These are phyloP conservation scores for Poeciliopsis gracilis DNA, from an alignment of 2,797 vertebrate genomes.

Conservation along the genomic window DNA sequence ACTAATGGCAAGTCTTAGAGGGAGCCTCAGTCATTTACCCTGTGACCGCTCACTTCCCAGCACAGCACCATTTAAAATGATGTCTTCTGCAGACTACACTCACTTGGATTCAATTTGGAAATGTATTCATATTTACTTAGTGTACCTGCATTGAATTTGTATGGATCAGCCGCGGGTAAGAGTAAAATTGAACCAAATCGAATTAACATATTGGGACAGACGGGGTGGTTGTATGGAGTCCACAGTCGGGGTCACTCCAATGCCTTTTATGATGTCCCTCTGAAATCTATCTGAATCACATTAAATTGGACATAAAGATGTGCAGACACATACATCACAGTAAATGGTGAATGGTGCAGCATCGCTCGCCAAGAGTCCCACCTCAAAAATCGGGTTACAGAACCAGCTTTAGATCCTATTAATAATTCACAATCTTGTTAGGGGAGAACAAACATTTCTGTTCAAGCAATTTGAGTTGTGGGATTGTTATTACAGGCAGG, in stretches of 20 bases:
- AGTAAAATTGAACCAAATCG: conserved; percentile 79
- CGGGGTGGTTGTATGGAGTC: conserved; percentile 74
- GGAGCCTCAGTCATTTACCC: conserved; percentile 82
- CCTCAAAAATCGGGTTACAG: conserved; percentile 75
- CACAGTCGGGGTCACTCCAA: conserved; percentile 78
- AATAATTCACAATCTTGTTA: conserved; percentile 81
- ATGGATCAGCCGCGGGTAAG: conserved; percentile 85
- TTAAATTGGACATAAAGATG: conserved; percentile 82
- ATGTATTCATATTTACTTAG: conserved; percentile 96
- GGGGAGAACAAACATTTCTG: conserved; percentile 82
- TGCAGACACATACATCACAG: conserved; percentile 79
- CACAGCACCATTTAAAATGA: conserved; percentile 85
- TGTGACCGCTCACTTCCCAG: conserved; percentile 78
- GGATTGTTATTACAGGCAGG: conserved; percentile 58
- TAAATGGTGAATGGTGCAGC: conserved; percentile 72
- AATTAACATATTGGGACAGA: conserved; percentile 85
- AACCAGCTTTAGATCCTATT: conserved; percentile 75
- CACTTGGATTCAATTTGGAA: conserved; percentile 86
- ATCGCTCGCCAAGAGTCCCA: conserved; percentile 74
- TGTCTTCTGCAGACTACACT: conserved; percentile 85
- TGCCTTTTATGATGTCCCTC: conserved; percentile 87
- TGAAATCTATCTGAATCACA: conserved; percentile 81
- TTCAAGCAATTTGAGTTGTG: conserved; percentile 68
- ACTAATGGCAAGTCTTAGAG: conserved; percentile 78
- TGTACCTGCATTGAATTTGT: conserved; percentile 90